phyloP scores from a whole-genome alignment of 1,140 invertebrate species.

The Euborellia annulipes region DNA sequence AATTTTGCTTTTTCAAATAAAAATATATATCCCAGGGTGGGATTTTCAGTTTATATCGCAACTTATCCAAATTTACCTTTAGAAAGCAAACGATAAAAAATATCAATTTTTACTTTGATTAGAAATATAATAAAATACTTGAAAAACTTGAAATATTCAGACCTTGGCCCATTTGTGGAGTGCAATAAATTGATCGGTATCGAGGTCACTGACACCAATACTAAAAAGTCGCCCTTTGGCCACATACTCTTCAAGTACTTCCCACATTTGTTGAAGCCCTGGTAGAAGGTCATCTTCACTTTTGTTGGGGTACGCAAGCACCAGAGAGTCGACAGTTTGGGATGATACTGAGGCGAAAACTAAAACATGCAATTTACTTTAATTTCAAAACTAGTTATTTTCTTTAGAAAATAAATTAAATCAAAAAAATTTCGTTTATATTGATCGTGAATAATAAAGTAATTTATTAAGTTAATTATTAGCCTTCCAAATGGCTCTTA shows the following conservation, averaged over 20 bases:
- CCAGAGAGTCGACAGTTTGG: slow-evolving; percentile 52
- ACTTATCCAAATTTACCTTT: no score
- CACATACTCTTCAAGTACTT: slow-evolving; percentile 49
- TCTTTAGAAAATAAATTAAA: slow-evolving; percentile 10
- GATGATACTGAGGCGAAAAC: slow-evolving; percentile 46
- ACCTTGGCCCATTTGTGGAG: slow-evolving; percentile 62
- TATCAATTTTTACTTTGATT: no score
- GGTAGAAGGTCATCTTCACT: slow-evolving; percentile 36
- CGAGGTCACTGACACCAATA: slow-evolving; percentile 80
- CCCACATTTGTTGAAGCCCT: slow-evolving; percentile 55
- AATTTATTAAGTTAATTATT: slow-evolving; percentile 6
- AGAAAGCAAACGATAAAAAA: no score
- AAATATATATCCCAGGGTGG: no score
- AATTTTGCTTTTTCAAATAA: no score
- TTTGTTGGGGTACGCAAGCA: slow-evolving; percentile 48
- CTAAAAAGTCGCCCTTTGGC: slow-evolving; percentile 45
- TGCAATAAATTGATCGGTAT: slow-evolving; percentile 55
- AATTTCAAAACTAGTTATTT: slow-evolving; percentile 10
- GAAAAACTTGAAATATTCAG: slow-evolving; percentile 16
- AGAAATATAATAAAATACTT: no score
- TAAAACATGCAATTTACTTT: slow-evolving; percentile 29
- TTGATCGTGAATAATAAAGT: slow-evolving; percentile 4
- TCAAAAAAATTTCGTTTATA: slow-evolving; percentile 10
- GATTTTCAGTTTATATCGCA: no score
- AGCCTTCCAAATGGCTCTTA: no score